These are phyloP conservation scores for Diachasma alloeum DNA, from an alignment of 1,140 invertebrate genomes.

Conservation along the genomic window DNA sequence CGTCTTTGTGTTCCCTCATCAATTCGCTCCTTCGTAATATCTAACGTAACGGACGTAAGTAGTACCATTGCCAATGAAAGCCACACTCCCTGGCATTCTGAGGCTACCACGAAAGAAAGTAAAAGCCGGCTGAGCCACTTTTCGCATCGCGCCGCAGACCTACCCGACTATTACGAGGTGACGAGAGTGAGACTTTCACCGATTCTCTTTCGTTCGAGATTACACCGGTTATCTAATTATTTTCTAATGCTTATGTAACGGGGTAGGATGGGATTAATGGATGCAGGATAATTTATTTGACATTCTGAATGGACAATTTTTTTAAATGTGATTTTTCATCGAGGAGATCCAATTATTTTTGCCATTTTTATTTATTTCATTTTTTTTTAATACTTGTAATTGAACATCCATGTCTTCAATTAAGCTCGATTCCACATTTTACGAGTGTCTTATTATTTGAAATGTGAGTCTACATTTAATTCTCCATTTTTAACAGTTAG, in stretches of 20 bases:
- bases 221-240: not conserved
- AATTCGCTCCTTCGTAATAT: not conserved
- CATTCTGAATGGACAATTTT: not conserved
- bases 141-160: conserved; percentile 36
- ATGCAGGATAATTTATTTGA: not conserved
- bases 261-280: not conserved
- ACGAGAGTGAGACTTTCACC: conserved; percentile 24
- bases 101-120: conserved; percentile 47
- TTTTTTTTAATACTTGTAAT: no score
- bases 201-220: conserved; percentile 26
- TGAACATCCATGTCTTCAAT: no score
- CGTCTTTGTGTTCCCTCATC: not conserved
- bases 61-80: conserved; percentile 64
- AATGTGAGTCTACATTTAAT: no score
- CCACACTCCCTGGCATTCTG: conserved; percentile 8
- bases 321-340: not conserved
- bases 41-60: conserved; percentile 61
- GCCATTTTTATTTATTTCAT: no score
- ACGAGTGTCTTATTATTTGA: no score
- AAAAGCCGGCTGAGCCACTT: conserved; percentile 55
- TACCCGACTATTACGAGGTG: conserved; percentile 12
- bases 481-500: no score
- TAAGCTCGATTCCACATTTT: no score
- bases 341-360: no score
- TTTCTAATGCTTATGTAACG: not conserved